Percentiles rank a stretch among this genome's conserved stretches.
These are phyloP conservation scores for Agriopis marginaria DNA, from an alignment of 2,888 invertebrate species.

Conservation along the genomic window DNA sequence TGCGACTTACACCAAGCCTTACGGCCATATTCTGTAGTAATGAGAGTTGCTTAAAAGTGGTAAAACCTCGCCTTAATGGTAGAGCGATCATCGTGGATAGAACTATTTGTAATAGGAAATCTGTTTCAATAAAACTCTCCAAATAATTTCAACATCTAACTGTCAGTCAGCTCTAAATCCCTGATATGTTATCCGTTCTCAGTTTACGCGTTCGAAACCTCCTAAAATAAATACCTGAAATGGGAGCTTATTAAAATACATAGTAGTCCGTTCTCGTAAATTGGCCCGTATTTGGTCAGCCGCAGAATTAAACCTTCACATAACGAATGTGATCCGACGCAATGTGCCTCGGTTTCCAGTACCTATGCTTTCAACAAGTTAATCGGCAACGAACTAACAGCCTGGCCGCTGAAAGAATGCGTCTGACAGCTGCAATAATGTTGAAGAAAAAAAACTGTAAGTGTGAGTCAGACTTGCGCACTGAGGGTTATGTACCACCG, in stretches of 20 bases:
- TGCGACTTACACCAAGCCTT: too few relatives aligned
- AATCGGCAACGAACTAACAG: background rate
- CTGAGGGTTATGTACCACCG: too few relatives aligned
- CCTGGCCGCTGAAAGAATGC: too few relatives aligned
- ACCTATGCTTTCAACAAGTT: conserved; percentile 1
- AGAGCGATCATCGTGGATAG: too few relatives aligned
- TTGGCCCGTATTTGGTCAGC: conserved; percentile 55
- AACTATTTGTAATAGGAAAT: background rate
- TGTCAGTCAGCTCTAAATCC: conserved; percentile 1
- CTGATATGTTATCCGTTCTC: background rate
- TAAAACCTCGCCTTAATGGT: too few relatives aligned
- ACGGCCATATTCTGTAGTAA: too few relatives aligned
- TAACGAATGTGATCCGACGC: conserved; percentile 53
- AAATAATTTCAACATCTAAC: background rate
- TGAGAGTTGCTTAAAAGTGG: too few relatives aligned
- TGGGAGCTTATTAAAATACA: conserved; percentile 40
- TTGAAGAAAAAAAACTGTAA: too few relatives aligned
- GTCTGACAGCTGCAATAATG: too few relatives aligned
- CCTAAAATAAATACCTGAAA: conserved; percentile 16
- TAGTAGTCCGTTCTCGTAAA: conserved; percentile 44
- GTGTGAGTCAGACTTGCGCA: too few relatives aligned
- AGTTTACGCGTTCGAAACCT: conserved; percentile 2
- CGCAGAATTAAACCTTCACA: conserved; percentile 58
- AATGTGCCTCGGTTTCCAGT: conserved; percentile 1
- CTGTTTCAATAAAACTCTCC: background rate